Conservation (phyloP, 2,113 vertebrate genomes). For the Ochotona princeps region DNA sequence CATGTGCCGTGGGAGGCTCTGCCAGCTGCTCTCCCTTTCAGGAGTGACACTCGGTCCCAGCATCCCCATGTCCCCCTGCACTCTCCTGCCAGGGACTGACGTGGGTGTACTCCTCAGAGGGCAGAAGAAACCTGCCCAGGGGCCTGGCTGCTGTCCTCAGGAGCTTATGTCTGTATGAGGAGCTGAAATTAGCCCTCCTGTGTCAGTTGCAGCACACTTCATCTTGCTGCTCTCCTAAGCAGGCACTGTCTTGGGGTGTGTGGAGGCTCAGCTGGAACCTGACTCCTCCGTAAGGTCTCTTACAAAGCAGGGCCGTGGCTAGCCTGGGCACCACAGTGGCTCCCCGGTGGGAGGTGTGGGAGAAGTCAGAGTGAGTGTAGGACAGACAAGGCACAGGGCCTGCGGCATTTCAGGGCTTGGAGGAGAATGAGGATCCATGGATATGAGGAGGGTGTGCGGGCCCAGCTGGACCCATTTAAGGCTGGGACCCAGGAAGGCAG, state of each 20-base stretch:
- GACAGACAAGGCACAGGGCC: not conserved
- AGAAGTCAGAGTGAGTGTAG: not conserved
- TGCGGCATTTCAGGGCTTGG: not conserved
- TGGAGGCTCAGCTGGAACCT: not conserved
- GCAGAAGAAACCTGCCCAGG: too few species aligned
- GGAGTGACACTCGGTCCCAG: not conserved
- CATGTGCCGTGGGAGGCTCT: not conserved
- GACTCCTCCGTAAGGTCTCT: not conserved
- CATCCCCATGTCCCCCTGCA: too few species aligned
- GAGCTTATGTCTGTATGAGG: not conserved
- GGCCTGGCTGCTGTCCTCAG: not conserved
- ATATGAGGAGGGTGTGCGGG: too few species aligned
- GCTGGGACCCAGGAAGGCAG: not conserved
- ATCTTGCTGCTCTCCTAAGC: not conserved
- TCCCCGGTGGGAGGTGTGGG: fast-evolving
- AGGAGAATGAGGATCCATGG: too few species aligned
- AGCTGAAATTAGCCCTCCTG: not conserved
- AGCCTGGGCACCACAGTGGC: too few species aligned
- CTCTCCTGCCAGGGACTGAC: too few species aligned
- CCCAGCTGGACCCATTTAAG: too few species aligned
- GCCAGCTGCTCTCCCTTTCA: conserved; percentile 45
- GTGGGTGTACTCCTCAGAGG: not conserved
- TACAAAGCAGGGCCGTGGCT: not conserved
- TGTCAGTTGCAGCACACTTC: not conserved
- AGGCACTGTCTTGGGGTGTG: fast-evolving